Percentiles rank a stretch among this genome's conserved stretches.
These are phyloP conservation scores for Syritta pipiens DNA, from an alignment of 2,888 invertebrate genomes.

Conservation along the genomic window DNA sequence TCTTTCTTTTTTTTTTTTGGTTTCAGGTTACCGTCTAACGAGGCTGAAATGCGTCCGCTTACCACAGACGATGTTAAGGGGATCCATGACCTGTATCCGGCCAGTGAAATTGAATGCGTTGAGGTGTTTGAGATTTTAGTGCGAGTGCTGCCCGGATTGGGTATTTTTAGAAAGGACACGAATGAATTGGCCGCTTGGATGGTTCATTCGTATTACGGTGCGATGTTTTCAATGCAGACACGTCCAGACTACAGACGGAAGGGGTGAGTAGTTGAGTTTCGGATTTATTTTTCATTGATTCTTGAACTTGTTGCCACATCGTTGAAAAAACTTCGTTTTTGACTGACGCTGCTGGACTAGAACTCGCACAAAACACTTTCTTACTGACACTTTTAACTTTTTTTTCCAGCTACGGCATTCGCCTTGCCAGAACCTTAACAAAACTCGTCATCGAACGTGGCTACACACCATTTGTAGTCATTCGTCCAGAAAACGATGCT, in stretches of 20 bases:
- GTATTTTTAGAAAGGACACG: slow-evolving; percentile 84
- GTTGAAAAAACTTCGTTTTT: no score
- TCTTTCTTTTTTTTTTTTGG: slow-evolving; percentile 7
- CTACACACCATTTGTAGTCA: slow-evolving; percentile 92
- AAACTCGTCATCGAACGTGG: slow-evolving; percentile 85
- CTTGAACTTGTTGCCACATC: no score
- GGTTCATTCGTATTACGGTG: slow-evolving; percentile 94
- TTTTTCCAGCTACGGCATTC: slow-evolving; percentile 84
- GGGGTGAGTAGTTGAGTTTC: slow-evolving; percentile 79
- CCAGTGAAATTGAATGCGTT: slow-evolving; percentile 92
- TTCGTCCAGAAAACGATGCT: slow-evolving; percentile 92
- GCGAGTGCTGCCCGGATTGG: slow-evolving; percentile 88
- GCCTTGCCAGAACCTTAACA: slow-evolving; percentile 85
- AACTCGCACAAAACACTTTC: no score
- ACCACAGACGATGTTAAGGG: slow-evolving; percentile 88
- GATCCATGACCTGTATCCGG: slow-evolving; percentile 92
- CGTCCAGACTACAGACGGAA: slow-evolving; percentile 87
- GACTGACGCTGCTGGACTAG: no score
- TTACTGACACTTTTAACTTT: no score
- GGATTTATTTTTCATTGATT: no score
- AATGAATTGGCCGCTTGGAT: slow-evolving; percentile 92
- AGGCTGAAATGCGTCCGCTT: slow-evolving; percentile 88
- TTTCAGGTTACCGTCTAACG: slow-evolving; percentile 82
- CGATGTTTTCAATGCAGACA: slow-evolving; percentile 96
- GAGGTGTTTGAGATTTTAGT: slow-evolving; percentile 90